Conservation (phyloP, 2,888 invertebrate species). For the Drosophila setosimentum region DNA sequence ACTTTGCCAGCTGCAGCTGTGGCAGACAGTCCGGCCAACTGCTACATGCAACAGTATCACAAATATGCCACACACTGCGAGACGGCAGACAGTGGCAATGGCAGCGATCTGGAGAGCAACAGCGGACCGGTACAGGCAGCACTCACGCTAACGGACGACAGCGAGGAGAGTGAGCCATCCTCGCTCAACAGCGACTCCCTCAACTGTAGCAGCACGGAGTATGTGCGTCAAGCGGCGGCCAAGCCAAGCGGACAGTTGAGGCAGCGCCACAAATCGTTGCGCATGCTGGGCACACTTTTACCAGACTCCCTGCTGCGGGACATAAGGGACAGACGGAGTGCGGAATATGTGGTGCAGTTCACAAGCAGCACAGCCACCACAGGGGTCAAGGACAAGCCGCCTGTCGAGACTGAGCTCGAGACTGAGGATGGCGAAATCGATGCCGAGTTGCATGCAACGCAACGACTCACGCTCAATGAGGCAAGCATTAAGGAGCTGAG, state of each 20-base stretch:
- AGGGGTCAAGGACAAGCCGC: slow-evolving; percentile 57
- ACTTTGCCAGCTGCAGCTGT: slow-evolving; percentile 35
- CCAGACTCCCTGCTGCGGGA: slow-evolving; percentile 90
- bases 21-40: slow-evolving; percentile 53
- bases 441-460: slow-evolving; percentile 8
- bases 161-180: slow-evolving; percentile 89
- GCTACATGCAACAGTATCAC: slow-evolving; percentile 72
- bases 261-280: slow-evolving; percentile 76
- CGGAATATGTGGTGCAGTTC: slow-evolving; percentile 67
- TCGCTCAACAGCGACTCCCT: slow-evolving; percentile 92
- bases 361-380: slow-evolving; percentile 34
- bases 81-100: slow-evolving; percentile 93
- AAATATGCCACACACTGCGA: slow-evolving; percentile 88
- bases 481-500: slow-evolving; percentile 75
- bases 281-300: slow-evolving; percentile 65
- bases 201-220: slow-evolving; percentile 88
- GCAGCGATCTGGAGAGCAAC: slow-evolving; percentile 90
- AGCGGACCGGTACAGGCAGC: slow-evolving; percentile 54
- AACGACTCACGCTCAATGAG: slow-evolving; percentile 66
- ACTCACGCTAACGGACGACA: slow-evolving; percentile 84
- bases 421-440: background rate
- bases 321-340: slow-evolving; percentile 87
- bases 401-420: slow-evolving; percentile 1
- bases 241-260: slow-evolving; percentile 67
- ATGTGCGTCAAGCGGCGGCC: slow-evolving; percentile 81